Evolutionary conservation across 2,113 vertebrate species (phyloP).

Genomic region (Nannospalax galili): DNA sequence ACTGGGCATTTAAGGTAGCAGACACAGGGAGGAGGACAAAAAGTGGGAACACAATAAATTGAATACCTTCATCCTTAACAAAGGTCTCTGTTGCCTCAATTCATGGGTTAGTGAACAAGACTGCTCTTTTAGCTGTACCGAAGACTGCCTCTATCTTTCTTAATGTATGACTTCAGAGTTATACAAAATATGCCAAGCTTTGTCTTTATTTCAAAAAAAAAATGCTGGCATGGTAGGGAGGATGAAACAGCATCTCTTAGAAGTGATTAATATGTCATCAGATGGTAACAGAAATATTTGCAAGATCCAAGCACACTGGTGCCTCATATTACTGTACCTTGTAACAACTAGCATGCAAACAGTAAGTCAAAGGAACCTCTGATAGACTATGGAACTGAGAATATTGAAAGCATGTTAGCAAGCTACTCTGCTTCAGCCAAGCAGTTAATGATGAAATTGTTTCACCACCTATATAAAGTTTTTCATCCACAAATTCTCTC

Average conservation of each 20-base stretch:
- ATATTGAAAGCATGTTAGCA: neutral
- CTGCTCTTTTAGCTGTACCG: neutral
- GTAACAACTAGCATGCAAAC: neutral
- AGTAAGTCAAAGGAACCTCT: too few species aligned
- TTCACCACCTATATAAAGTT: neutral
- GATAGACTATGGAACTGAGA: neutral
- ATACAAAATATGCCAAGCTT: neutral
- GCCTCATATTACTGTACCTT: too few species aligned
- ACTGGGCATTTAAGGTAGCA: neutral
- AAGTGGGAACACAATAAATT: neutral
- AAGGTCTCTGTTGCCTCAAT: neutral
- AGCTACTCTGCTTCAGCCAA: neutral
- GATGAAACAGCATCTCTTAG: neutral
- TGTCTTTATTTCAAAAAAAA: neutral
- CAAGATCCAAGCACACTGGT: neutral
- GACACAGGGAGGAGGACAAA: neutral
- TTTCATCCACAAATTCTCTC: constrained; percentile 36
- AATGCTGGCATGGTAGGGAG: neutral
- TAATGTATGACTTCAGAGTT: neutral
- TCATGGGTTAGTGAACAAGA: neutral
- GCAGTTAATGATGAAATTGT: neutral
- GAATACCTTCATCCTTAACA: neutral
- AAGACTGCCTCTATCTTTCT: neutral
- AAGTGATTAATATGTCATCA: neutral
- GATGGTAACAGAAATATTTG: neutral